These are phyloP conservation scores for Anisognathus igniventris DNA, from an alignment of 2,797 vertebrate species.

Conservation along the genomic window DNA sequence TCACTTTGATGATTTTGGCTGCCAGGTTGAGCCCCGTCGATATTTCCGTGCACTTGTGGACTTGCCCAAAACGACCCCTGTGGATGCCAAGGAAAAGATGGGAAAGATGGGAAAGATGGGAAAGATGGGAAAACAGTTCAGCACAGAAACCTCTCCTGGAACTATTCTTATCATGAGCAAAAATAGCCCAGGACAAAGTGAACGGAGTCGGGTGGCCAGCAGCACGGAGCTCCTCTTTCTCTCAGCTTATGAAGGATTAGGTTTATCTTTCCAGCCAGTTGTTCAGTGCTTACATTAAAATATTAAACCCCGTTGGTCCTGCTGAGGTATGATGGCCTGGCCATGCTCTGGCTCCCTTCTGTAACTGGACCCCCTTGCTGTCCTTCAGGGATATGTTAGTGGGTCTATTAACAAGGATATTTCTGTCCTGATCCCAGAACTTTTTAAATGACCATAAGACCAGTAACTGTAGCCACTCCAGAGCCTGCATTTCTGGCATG, in stretches of 20 bases:
- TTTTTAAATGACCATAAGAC: background rate
- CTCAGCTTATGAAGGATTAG: constrained; percentile 69
- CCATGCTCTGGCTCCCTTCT: background rate
- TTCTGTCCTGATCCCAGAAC: constrained; percentile 34
- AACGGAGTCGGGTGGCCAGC: constrained; percentile 62
- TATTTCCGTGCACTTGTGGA: constrained; percentile 84
- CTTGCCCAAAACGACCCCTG: constrained; percentile 88
- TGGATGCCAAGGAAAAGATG: background rate
- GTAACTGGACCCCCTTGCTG: constrained; percentile 12
- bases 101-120: too few relatives aligned
- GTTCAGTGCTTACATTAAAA: constrained; percentile 65
- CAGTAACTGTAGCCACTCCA: background rate
- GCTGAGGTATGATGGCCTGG: background rate
- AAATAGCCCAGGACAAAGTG: constrained; percentile 74
- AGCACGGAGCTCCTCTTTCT: constrained; percentile 61
- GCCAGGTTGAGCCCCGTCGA: constrained; percentile 82
- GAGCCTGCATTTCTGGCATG: background rate
- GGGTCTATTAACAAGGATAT: constrained; percentile 43
- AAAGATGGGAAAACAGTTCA: background rate
- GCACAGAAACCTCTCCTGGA: background rate
- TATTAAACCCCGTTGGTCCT: constrained; percentile 31
- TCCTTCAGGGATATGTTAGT: constrained; percentile 26
- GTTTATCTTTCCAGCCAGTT: constrained; percentile 71
- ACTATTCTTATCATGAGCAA: constrained; percentile 65
- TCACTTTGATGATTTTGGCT: constrained; percentile 88